Evolutionary conservation across 2,888 invertebrate genomes (phyloP).

Genomic region (Plagodis pulveraria): DNA sequence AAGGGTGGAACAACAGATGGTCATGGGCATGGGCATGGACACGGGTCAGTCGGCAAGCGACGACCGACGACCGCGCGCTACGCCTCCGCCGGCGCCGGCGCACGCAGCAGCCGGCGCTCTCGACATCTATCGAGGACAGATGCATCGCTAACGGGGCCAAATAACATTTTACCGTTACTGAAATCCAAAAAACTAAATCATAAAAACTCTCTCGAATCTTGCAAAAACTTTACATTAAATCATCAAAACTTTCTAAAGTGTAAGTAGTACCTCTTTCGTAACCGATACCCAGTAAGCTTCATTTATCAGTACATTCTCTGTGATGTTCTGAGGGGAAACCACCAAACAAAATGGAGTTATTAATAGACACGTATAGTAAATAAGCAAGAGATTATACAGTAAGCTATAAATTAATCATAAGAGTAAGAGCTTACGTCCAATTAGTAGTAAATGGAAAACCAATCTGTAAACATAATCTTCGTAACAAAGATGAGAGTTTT

Average conservation of each 20-base stretch:
- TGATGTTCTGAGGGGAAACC: slow-evolving; percentile 96
- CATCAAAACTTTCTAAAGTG: slow-evolving; percentile 86
- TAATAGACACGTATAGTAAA: slow-evolving; percentile 68
- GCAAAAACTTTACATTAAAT: slow-evolving; percentile 85
- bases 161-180: slow-evolving; percentile 84
- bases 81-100: slow-evolving; percentile 39
- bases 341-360: slow-evolving; percentile 83
- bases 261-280: slow-evolving; percentile 93
- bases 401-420: slow-evolving; percentile 50
- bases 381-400: slow-evolving; percentile 53
- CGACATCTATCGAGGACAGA: slow-evolving; percentile 83
- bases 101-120: slow-evolving; percentile 55
- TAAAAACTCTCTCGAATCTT: slow-evolving; percentile 83
- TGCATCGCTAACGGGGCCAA: slow-evolving; percentile 86
- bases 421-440: slow-evolving; percentile 76
- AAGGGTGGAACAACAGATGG: slow-evolving; percentile 79
- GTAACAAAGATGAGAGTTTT: slow-evolving; percentile 55
- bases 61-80: slow-evolving; percentile 38
- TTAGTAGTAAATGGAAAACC: slow-evolving; percentile 70
- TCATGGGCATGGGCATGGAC: slow-evolving; percentile 35
- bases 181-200: slow-evolving; percentile 84
- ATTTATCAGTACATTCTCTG: slow-evolving; percentile 97
- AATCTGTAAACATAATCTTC: slow-evolving; percentile 72
- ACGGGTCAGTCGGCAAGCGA: slow-evolving; percentile 50
- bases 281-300: slow-evolving; percentile 97